Base-by-base conservation (phyloP, 2,113 vertebrate species). In the Albula glossodonta region DNA sequence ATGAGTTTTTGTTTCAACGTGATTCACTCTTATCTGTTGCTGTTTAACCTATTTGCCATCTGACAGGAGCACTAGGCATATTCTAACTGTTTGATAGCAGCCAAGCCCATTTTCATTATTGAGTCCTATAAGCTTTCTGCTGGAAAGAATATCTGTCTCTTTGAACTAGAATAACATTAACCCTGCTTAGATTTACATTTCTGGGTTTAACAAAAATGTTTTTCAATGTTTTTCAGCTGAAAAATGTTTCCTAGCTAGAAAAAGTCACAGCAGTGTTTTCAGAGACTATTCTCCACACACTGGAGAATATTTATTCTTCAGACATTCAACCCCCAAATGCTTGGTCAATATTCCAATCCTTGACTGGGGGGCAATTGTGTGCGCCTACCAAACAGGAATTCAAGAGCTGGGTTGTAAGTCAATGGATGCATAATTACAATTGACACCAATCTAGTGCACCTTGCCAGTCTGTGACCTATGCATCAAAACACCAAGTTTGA, bases 381-480 rank as follows among this genome's bases (percentile, higher is more conserved):
- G 63, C n/a, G n/a, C 63, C 19, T 0, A 17, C 15, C 19, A n/a
- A 17, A n/a, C n/a, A 6, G n/a, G 63, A n/a, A 5, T 70, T 22
- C 17, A 70, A 70, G 63, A 22, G 63, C 63, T 8, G 50, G 63
- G 51, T 25, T n/a, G 49, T 0, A 70, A 53, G 13, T 17, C 66
- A 84, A 49, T 25, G n/a, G 70, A 51, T 19, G 51, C 66, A 84
- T 78, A 80, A 51, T 51, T 80, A 80, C 83, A 84, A 12, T 25
- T 53, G n/a, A 78, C 70, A 19, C 66, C 25, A 19, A 63, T 63
- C 63, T 77, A 41, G 60, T 48, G 63, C 51, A 63, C 60, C 22
- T 63, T 78, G 49, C 31, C 66, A 52, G 12, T 84, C 66, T 74
- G 66, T 8, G 25, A 2, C n/a, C n/a, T n/a, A 22, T 31, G 63